phyloP scores from a whole-genome alignment of 1,140 invertebrate genomes.

The Tetramorium parvispinum region DNA sequence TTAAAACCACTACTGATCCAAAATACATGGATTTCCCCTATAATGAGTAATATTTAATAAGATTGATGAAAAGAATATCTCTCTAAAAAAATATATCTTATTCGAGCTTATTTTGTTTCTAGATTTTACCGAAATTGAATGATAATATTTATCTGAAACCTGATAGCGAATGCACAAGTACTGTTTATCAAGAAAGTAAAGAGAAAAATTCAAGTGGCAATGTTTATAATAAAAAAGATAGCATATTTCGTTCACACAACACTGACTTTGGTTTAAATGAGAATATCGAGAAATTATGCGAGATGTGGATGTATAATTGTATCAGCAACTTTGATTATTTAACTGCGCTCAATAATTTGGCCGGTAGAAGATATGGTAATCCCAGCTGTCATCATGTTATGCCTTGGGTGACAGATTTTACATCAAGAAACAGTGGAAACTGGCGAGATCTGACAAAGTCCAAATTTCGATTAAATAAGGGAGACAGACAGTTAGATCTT shows the following conservation, averaged over 20 bases:
- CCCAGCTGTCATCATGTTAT: slow-evolving; percentile 97
- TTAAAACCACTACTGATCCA: too few relatives aligned
- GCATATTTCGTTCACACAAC: slow-evolving; percentile 58
- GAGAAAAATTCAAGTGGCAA: slow-evolving; percentile 69
- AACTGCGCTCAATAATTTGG: slow-evolving; percentile 93
- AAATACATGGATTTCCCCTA: too few relatives aligned
- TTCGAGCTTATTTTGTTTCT: slow-evolving; percentile 60
- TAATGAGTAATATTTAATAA: slow-evolving; percentile 38
- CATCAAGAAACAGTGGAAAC: slow-evolving; percentile 91
- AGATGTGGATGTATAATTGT: slow-evolving; percentile 93
- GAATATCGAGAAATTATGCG: slow-evolving; percentile 88
- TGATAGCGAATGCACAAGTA: slow-evolving; percentile 61
- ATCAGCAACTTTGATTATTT: slow-evolving; percentile 97
- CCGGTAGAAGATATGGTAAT: slow-evolving; percentile 92
- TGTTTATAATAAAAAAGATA: slow-evolving; percentile 30
- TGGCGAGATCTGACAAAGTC: slow-evolving; percentile 97
- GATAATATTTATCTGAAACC: slow-evolving; percentile 82
- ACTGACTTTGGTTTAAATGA: slow-evolving; percentile 82
- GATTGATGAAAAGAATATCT: slow-evolving; percentile 70
- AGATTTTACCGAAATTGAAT: slow-evolving; percentile 83
- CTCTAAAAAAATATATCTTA: slow-evolving; percentile 69
- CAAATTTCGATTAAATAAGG: slow-evolving; percentile 98
- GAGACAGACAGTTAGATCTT: slow-evolving; percentile 97
- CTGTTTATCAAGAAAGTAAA: slow-evolving; percentile 59
- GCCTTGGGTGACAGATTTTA: slow-evolving; percentile 98